Evolutionary conservation across 2,797 vertebrate species (phyloP), one percentile per base, ranked within the genome.

Genomic region (Serranus cabrilla): DNA sequence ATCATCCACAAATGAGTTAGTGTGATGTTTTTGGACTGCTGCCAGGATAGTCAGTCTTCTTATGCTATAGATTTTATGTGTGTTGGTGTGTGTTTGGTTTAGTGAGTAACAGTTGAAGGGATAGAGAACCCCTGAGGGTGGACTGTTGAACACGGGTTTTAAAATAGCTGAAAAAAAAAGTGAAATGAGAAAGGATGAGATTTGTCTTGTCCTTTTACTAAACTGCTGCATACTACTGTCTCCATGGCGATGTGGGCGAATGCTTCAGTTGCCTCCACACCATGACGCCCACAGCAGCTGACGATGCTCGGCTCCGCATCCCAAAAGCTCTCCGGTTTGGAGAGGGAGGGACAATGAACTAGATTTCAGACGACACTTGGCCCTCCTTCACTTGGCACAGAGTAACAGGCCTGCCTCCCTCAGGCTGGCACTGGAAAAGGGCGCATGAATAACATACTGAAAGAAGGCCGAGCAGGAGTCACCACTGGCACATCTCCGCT

Each of bases 321-420:
- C 85, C 79, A 67, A 68, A 86, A 85, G 76, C 82, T 75, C 85
- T 76, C 54, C 71, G 46, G 76, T 90, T 90, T 81, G 74, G 80
- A 91, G 80, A 83, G 66, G 67, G 85, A 85, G 76, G 79, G 86
- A 88, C 86, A 84, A 60, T 87, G 89, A 83, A 86, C 86, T 84
- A 85, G 90, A 93, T 92, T 93, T 76, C 82, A 86, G 81, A 56
- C 47, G 84, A 91, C 83, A 87, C 81, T 91, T 91, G 89, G 91
- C 89, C 86, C 82, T 87, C 85, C 82, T 88, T 89, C 80, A 90
- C 80, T 91, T 93, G 92, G 89, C 91, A 83, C 74, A 9, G 65
- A 80, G 80, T 46, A 70, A 74, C 80, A 69, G 76, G 74, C 82
- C 84, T 71, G 74, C 77, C 82, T 91, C 87, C 84, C 83, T 84